Base-by-base conservation (phyloP, 2,888 invertebrate species). In the Cantharis rufa region DNA sequence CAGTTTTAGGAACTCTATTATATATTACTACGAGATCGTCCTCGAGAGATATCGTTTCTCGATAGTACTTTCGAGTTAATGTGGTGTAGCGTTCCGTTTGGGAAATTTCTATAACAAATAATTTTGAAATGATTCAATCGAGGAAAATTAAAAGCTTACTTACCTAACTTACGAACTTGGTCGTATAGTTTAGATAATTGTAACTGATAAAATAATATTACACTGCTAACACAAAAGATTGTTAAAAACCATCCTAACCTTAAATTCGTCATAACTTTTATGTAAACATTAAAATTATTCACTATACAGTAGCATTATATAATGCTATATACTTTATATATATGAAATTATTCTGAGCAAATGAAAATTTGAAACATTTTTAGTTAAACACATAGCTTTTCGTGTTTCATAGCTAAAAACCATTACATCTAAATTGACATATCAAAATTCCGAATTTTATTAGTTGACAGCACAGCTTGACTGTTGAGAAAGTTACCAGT, bases 1-100 rank as follows among this genome's bases (percentile, higher is more conserved):
- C 98, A 32, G 98, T 98, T 89, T 98, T 98, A 10, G 98, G 98
- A 75, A 98, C 97, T 84, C 98, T 92, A 88, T 98, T 98, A 88
- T 98, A 98, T 83, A 98, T 94, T 79, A 98, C 92, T 70, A 98
- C 92, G 80, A 94, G 86, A 84, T 94, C 92, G 85, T 95, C 93
- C 75, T 91, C 91, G 82, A 88, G 89, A 32, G 66, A 74, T 11
- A 71, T 15, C 74, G 71, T 66, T 63, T 68, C 27, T 66, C 48
- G 77, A 18, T 28, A 69, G 21, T 71, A 66, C 11, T 64, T 18
- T 71, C 62, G 48, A 9, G 74, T 11, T 27, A 63, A 62, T 11
- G 69, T 21, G 3, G 27, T 18, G 16, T 74, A 18, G 13, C 72
- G 15, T 69, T 77, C 77, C 27, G 62, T 74, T 70, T 79, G 79